Conservation (phyloP, 2,888 invertebrate genomes). For the Himalopsyche japonica region DNA sequence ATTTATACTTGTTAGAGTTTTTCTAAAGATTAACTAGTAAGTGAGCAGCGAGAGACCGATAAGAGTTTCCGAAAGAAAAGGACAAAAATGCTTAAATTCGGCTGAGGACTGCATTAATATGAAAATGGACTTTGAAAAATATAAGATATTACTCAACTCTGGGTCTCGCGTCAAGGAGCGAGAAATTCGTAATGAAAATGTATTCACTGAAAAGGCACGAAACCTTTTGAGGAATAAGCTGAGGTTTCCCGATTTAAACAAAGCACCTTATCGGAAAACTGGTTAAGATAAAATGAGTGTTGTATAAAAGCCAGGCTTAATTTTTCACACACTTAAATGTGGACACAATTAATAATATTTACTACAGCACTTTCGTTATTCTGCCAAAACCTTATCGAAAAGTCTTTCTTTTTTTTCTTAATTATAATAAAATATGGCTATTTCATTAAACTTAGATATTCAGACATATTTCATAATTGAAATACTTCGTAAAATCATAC, state of each 20-base stretch:
- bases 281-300: background rate
- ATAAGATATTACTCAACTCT: conserved; percentile 12
- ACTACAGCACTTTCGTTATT: background rate
- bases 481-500: no score
- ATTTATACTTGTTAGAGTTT: background rate
- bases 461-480: no score
- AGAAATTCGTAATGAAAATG: conserved; percentile 4
- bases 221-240: background rate
- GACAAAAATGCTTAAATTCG: background rate
- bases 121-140: conserved; percentile 23
- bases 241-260: background rate
- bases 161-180: conserved; percentile 1
- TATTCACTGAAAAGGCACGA: background rate
- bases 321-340: background rate
- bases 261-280: background rate
- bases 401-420: no score
- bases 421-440: no score
- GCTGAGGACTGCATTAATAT: conserved; percentile 9
- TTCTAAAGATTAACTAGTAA: background rate
- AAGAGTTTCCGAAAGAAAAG: background rate
- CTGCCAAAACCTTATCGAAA: no score
- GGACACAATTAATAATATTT: background rate
- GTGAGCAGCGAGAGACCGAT: background rate
- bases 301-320: background rate
- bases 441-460: background rate